These are phyloP conservation scores for Branchinecta lynchi DNA, from an alignment of 1,140 invertebrate genomes.

Conservation along the genomic window DNA sequence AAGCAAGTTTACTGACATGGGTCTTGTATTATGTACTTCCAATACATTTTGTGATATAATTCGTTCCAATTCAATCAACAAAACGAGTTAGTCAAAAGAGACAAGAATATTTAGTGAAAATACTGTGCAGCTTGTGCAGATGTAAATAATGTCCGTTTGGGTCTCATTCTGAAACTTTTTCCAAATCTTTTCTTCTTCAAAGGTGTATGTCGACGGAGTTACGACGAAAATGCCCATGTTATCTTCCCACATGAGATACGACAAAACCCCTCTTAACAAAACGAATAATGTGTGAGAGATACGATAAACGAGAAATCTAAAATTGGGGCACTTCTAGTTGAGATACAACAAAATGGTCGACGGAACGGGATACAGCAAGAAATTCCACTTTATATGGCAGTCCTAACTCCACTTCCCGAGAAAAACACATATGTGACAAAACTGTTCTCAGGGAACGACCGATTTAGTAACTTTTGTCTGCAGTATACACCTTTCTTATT, in stretches of 20 bases:
- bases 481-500: no score
- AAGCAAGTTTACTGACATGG: no score
- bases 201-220: neutral
- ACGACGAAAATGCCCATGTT: neutral
- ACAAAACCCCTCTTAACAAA: neutral
- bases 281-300: neutral
- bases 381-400: conserved; percentile 1
- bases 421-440: neutral
- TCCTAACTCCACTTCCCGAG: conserved; percentile 8
- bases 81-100: no score
- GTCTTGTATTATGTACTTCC: no score
- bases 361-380: conserved; percentile 5
- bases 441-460: conserved; percentile 3
- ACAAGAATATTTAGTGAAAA: no score
- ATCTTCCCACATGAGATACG: conserved; percentile 1
- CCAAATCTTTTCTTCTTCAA: conserved; percentile 6
- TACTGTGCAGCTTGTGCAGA: conserved; percentile 8
- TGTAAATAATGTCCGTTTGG: conserved; percentile 6
- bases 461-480: no score
- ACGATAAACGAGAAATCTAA: conserved; percentile 1
- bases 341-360: conserved; percentile 10
- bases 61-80: no score
- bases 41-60: no score
- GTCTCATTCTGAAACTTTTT: conserved; percentile 2
- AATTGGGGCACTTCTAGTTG: conserved; percentile 6